Evolutionary conservation across 1,140 invertebrate genomes (phyloP).

Genomic region (Lepeophtheirus salmonis): DNA sequence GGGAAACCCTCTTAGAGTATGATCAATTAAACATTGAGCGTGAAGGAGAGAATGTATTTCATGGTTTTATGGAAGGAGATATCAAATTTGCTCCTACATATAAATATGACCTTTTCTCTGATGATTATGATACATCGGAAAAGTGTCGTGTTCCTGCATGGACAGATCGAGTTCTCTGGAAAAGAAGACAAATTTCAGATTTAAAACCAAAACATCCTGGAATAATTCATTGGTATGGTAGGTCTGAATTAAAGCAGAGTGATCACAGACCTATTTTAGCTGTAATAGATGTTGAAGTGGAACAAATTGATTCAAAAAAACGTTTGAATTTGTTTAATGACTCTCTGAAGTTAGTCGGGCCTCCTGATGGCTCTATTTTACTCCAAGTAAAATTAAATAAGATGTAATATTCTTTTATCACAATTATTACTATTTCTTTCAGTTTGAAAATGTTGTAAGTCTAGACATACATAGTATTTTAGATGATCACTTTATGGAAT

Average conservation of each 20-base stretch:
- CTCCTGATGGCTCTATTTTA: slow-evolving; percentile 85
- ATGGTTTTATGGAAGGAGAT: slow-evolving; percentile 77
- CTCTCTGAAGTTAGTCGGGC: slow-evolving; percentile 65
- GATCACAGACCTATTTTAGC: slow-evolving; percentile 89
- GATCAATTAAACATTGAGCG: slow-evolving; percentile 56
- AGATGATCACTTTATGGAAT: slow-evolving; percentile 13
- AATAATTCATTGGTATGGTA: slow-evolving; percentile 66
- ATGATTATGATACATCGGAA: slow-evolving; percentile 98
- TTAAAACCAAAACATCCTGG: slow-evolving; percentile 46
- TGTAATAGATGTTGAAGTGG: slow-evolving; percentile 66
- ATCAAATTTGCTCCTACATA: slow-evolving; percentile 91
- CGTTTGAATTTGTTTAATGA: slow-evolving; percentile 56
- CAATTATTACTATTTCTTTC: slow-evolving; percentile 18
- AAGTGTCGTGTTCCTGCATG: slow-evolving; percentile 90
- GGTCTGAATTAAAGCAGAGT: slow-evolving; percentile 87
- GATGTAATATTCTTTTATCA: slow-evolving; percentile 15
- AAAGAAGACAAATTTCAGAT: slow-evolving; percentile 49
- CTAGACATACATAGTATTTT: slow-evolving; percentile 6
- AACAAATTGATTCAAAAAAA: slow-evolving; percentile 49
- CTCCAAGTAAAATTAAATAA: slow-evolving; percentile 35
- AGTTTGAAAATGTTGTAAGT: slow-evolving; percentile 8
- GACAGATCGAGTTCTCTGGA: slow-evolving; percentile 81
- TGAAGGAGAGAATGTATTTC: slow-evolving; percentile 37
- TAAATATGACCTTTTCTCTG: slow-evolving; percentile 95
- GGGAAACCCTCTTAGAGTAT: slow-evolving; percentile 50